phyloP scores from a whole-genome alignment of 2,113 vertebrate genomes.

The Sapayoa aenigma region DNA sequence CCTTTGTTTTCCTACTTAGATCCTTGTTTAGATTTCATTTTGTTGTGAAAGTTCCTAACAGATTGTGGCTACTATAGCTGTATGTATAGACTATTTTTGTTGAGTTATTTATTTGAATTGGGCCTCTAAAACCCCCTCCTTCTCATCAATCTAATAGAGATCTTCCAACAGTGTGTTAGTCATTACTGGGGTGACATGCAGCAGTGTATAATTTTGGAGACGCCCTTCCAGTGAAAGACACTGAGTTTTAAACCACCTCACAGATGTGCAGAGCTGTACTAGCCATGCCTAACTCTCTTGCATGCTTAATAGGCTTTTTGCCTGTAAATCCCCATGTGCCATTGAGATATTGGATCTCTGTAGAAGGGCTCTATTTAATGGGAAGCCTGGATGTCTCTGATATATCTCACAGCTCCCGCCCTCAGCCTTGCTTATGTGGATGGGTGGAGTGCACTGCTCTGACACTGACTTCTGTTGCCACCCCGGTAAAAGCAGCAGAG shows the following conservation, averaged over 20 bases:
- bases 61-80: neutral
- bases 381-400: neutral
- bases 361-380: neutral
- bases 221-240: neutral
- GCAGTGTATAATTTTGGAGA: neutral
- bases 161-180: neutral
- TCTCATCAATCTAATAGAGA: constrained; percentile 4
- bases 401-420: neutral
- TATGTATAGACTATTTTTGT: neutral
- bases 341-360: neutral
- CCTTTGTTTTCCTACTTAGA: constrained; percentile 12
- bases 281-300: neutral
- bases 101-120: constrained; percentile 12
- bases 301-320: neutral
- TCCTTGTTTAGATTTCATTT: constrained; percentile 21
- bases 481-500: neutral
- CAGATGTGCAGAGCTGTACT: neutral
- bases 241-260: neutral
- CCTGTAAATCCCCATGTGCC: neutral
- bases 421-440: neutral
- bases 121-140: neutral
- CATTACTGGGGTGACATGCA: neutral
- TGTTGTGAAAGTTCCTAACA: neutral
- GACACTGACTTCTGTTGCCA: neutral
- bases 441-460: neutral